Conservation (phyloP, 2,113 vertebrate genomes). For the Daboia siamensis region DNA sequence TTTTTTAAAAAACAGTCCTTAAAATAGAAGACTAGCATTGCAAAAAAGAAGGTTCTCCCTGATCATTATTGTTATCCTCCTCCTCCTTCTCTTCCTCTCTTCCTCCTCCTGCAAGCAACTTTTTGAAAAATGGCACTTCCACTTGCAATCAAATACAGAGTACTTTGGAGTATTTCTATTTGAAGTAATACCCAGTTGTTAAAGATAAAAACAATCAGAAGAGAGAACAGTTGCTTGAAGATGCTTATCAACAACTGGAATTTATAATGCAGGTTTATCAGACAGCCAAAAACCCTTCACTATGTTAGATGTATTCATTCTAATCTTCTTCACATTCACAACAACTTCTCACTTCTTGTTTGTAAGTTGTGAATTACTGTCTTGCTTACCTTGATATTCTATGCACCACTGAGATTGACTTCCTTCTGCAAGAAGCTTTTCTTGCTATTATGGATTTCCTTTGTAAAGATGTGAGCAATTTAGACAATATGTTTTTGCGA, state of each 20-base stretch:
- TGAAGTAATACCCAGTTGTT: not conserved
- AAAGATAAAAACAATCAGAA: not conserved
- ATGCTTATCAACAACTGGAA: not conserved
- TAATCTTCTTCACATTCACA: not conserved
- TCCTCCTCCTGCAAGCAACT: not conserved
- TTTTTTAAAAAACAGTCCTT: not conserved
- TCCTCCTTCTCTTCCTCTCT: not conserved
- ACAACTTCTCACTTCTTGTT: not conserved
- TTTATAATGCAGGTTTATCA: not conserved
- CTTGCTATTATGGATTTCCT: not conserved
- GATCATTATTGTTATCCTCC: not conserved
- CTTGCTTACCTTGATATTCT: not conserved
- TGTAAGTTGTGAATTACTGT: not conserved
- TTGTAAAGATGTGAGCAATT: not conserved
- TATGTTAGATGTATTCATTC: not conserved
- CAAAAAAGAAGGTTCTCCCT: not conserved
- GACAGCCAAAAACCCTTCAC: not conserved
- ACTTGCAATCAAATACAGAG: not conserved
- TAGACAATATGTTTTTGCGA: constrained; percentile 29
- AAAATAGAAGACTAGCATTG: not conserved
- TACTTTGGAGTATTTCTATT: not conserved
- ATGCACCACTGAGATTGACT: not conserved
- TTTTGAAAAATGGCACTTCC: not conserved
- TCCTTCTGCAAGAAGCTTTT: not conserved
- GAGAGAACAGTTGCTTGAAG: not conserved